A percentile compares a stretch with the other conserved stretches of the same genome.
These are phyloP conservation scores for Thyatira batis DNA, from an alignment of 2,888 invertebrate species.

Conservation along the genomic window DNA sequence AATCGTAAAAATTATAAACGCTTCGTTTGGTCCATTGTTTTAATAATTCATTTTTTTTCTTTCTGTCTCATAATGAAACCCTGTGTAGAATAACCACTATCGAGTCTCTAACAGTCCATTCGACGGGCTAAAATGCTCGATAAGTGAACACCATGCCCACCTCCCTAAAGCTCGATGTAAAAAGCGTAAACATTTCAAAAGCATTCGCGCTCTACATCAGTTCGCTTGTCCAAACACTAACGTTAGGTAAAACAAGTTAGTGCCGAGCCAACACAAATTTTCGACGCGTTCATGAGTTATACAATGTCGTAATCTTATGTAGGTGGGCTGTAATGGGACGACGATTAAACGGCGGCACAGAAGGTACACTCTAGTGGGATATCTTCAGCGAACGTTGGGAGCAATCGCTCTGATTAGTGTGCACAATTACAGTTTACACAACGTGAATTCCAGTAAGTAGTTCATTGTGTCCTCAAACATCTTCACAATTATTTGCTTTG, in stretches of 20 bases:
- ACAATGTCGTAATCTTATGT: slow-evolving; percentile 29
- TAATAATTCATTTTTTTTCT: not conserved
- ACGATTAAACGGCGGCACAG: slow-evolving; percentile 24
- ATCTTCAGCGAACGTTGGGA: slow-evolving; percentile 13
- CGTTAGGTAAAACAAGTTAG: slow-evolving; percentile 44
- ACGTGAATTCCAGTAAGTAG: slow-evolving; percentile 7
- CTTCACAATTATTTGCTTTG: slow-evolving; percentile 7
- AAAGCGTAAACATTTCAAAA: slow-evolving; percentile 61
- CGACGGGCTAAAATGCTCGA: slow-evolving; percentile 18
- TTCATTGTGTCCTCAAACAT: slow-evolving; percentile 11
- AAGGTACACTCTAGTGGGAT: slow-evolving; percentile 13
- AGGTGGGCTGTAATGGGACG: slow-evolving; percentile 34
- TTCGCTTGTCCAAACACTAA: slow-evolving; percentile 56
- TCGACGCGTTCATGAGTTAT: slow-evolving; percentile 34
- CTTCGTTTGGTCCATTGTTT: not conserved
- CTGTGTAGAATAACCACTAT: not conserved
- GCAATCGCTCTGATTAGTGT: slow-evolving; percentile 29
- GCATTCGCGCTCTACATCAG: slow-evolving; percentile 50
- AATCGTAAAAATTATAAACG: too few species aligned
- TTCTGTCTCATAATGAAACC: not conserved
- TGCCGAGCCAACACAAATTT: slow-evolving; percentile 40
- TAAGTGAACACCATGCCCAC: slow-evolving; percentile 18
- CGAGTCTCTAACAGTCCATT: slow-evolving; percentile 11
- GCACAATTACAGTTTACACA: slow-evolving; percentile 24
- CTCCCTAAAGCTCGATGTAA: slow-evolving; percentile 30